phyloP scores from a whole-genome alignment of 2,888 invertebrate genomes.

The Plebejus anna region DNA sequence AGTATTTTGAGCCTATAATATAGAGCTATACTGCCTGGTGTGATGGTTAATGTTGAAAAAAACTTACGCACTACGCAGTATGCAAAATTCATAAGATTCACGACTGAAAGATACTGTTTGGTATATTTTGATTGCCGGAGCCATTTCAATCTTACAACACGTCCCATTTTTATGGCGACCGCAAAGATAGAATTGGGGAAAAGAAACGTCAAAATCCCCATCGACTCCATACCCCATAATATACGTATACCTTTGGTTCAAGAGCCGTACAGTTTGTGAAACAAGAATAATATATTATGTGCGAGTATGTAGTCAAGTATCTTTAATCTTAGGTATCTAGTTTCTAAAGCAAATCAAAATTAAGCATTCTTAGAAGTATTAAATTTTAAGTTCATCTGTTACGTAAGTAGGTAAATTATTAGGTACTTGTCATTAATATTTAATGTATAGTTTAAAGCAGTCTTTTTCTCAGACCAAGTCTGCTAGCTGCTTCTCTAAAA shows the following conservation, averaged over 20 bases:
- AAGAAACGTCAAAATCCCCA: not conserved
- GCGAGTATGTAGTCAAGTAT: no score
- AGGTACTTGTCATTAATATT: no score
- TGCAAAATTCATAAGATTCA: not conserved
- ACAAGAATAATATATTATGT: not conserved
- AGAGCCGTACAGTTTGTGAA: not conserved
- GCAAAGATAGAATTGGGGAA: not conserved
- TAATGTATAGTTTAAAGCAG: not conserved
- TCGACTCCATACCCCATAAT: not conserved
- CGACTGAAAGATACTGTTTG: not conserved
- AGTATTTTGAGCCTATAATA: not conserved
- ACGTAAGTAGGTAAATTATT: not conserved
- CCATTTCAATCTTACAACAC: constrained; percentile 2
- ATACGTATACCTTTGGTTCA: not conserved
- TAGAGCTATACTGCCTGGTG: no score
- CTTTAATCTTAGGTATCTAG: no score
- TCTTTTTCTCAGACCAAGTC: no score
- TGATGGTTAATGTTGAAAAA: no score
- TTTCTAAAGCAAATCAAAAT: no score
- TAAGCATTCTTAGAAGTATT: no score
- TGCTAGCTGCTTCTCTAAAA: not conserved
- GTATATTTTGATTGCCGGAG: not conserved
- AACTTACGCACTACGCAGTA: not conserved
- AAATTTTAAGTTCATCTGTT: not conserved
- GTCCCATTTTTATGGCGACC: constrained; percentile 8